Conservation (phyloP, 2,797 vertebrate species). For the Halcyon badia region DNA sequence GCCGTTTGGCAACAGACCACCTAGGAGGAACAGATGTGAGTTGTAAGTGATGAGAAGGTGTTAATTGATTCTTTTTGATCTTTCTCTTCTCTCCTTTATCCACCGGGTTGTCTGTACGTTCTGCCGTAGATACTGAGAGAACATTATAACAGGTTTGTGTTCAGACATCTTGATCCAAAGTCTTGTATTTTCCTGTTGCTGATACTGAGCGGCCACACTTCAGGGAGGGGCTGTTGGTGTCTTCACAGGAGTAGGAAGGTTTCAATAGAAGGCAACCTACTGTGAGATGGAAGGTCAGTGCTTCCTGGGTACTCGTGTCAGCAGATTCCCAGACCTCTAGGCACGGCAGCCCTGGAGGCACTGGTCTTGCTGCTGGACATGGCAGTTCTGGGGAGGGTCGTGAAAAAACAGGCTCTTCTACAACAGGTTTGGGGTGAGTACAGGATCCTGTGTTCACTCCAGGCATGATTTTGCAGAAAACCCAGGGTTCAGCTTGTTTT, state of each 20-base stretch:
- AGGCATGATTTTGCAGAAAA: constrained; percentile 32
- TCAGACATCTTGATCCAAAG: neutral
- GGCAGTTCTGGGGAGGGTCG: neutral
- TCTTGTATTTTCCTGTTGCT: neutral
- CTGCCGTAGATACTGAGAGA: neutral
- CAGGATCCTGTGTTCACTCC: neutral
- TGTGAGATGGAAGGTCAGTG: neutral
- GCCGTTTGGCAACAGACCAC: neutral
- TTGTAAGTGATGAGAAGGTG: neutral
- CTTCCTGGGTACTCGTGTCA: neutral
- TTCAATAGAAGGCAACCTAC: neutral
- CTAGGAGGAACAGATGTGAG: neutral
- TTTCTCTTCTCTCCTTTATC: neutral
- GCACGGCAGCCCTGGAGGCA: neutral
- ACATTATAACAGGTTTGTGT: neutral
- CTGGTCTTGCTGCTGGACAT: neutral
- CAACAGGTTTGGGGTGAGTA: neutral
- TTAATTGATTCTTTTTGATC: neutral
- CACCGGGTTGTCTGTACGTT: neutral
- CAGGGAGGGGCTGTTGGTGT: neutral
- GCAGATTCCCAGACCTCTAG: neutral
- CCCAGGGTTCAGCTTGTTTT: neutral
- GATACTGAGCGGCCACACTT: neutral
- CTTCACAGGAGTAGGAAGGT: neutral
- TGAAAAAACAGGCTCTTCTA: neutral